These are phyloP conservation scores for Gobius niger DNA, from an alignment of 2,113 vertebrate genomes.

Conservation along the genomic window DNA sequence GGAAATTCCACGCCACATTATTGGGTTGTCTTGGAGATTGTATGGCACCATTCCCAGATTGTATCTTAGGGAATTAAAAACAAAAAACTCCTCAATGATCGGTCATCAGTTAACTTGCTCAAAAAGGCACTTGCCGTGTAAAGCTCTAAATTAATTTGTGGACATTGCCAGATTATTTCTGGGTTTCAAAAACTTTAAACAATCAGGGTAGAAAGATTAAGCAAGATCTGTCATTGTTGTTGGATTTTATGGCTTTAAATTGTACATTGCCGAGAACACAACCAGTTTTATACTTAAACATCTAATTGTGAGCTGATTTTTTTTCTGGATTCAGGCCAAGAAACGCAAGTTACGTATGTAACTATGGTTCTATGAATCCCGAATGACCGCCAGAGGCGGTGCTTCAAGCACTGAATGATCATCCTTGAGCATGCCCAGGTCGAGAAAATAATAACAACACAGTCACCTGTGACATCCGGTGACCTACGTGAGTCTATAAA, in stretches of 20 bases:
- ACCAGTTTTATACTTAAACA: slow-evolving; percentile 10
- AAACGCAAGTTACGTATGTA: too few relatives aligned
- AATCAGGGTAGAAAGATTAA: slow-evolving; percentile 39
- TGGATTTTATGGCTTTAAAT: slow-evolving; percentile 4
- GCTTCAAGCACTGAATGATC: too few relatives aligned
- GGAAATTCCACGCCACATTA: slow-evolving; percentile 73
- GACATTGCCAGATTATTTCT: slow-evolving; percentile 41
- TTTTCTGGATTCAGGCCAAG: slow-evolving; percentile 50
- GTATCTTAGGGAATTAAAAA: slow-evolving; percentile 61
- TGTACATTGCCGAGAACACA: not conserved
- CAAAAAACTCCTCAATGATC: slow-evolving; percentile 63
- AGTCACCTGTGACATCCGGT: too few relatives aligned
- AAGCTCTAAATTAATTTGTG: slow-evolving; percentile 43
- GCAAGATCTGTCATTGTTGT: slow-evolving; percentile 7
- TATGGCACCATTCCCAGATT: slow-evolving; percentile 72
- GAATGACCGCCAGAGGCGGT: too few relatives aligned
- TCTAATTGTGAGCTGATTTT: slow-evolving; percentile 19
- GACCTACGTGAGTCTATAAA: too few relatives aligned
- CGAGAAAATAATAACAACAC: too few relatives aligned
- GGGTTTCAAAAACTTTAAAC: slow-evolving; percentile 38
- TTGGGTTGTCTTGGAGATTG: slow-evolving; percentile 69
- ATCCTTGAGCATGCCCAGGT: too few relatives aligned
- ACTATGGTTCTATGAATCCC: too few relatives aligned
- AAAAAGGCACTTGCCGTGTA: slow-evolving; percentile 50
- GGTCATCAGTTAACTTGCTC: slow-evolving; percentile 60